Percentiles rank a stretch among this genome's conserved stretches.
These are phyloP conservation scores for Scarus forsteni DNA, from an alignment of 2,797 vertebrate species.

Conservation along the genomic window DNA sequence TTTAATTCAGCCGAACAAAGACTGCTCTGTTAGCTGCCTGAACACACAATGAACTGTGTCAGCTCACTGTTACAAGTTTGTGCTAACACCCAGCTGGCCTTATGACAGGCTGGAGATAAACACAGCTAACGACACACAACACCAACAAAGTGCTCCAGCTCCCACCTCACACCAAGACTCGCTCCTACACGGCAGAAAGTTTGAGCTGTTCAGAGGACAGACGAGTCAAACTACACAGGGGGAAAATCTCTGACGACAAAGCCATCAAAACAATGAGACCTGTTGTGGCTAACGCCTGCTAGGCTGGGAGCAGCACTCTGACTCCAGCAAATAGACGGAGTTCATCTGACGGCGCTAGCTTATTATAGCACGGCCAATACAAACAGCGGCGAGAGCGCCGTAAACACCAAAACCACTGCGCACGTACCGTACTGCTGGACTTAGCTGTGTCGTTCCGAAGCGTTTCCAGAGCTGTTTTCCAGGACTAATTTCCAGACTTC, in stretches of 20 bases:
- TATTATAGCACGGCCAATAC: slow-evolving; percentile 57
- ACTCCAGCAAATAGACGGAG: slow-evolving; percentile 80
- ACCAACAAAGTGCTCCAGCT: slow-evolving; percentile 8
- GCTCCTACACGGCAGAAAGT: no score
- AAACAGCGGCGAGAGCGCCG: slow-evolving; percentile 38
- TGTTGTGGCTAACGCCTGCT: slow-evolving; percentile 54
- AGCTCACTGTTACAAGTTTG: slow-evolving; percentile 4
- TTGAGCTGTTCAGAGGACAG: background rate
- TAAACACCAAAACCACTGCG: background rate
- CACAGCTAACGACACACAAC: slow-evolving; percentile 11
- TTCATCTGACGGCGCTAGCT: slow-evolving; percentile 68
- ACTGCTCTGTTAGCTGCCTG: slow-evolving; percentile 39
- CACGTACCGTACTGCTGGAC: slow-evolving; percentile 38
- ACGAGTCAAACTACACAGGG: background rate
- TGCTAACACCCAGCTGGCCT: slow-evolving; percentile 13
- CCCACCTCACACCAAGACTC: background rate
- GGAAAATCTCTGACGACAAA: slow-evolving; percentile 1
- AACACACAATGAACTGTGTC: slow-evolving; percentile 23
- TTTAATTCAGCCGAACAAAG: slow-evolving; percentile 52
- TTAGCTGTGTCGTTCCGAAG: background rate
- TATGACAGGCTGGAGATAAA: background rate
- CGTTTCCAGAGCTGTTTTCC: background rate
- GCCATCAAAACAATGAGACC: slow-evolving; percentile 47
- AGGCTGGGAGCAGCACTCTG: slow-evolving; percentile 28
- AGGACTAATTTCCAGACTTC: slow-evolving; percentile 42